phyloP scores from a whole-genome alignment of 2,113 vertebrate genomes.

The Platysteira castanea region DNA sequence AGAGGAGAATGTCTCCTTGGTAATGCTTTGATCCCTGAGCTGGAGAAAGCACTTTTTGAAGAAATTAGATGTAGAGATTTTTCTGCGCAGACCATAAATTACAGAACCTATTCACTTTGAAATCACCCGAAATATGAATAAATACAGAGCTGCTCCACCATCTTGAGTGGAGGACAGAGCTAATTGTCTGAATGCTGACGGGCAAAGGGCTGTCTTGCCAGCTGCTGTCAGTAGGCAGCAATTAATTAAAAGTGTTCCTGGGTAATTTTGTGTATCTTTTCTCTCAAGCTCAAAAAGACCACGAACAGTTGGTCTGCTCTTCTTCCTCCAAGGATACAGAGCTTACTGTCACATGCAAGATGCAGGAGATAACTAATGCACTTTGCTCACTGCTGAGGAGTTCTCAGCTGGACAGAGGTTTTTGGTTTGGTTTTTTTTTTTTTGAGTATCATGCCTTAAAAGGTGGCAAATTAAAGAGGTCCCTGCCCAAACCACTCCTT shows the following conservation, averaged over 20 bases:
- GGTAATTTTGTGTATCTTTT: neutral
- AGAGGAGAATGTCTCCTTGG: neutral
- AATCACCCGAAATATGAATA: neutral
- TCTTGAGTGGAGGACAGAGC: neutral
- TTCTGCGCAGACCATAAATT: neutral
- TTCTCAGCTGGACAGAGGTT: neutral
- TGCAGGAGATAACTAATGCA: neutral
- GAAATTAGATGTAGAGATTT: neutral
- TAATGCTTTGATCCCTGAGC: neutral
- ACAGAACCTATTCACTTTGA: neutral
- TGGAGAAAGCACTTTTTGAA: neutral
- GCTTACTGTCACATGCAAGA: neutral
- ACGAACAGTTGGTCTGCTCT: neutral
- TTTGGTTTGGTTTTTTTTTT: neutral
- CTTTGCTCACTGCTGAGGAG: neutral
- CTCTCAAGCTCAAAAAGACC: neutral
- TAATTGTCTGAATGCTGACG: neutral
- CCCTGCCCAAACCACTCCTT: neutral
- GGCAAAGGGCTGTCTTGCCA: neutral
- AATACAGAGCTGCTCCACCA: neutral
- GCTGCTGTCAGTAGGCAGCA: neutral
- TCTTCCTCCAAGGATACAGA: neutral
- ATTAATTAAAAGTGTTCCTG: neutral
- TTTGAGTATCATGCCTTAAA: neutral
- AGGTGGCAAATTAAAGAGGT: neutral